Conservation (phyloP, 1,140 invertebrate genomes). For the Drusus annulatus region DNA sequence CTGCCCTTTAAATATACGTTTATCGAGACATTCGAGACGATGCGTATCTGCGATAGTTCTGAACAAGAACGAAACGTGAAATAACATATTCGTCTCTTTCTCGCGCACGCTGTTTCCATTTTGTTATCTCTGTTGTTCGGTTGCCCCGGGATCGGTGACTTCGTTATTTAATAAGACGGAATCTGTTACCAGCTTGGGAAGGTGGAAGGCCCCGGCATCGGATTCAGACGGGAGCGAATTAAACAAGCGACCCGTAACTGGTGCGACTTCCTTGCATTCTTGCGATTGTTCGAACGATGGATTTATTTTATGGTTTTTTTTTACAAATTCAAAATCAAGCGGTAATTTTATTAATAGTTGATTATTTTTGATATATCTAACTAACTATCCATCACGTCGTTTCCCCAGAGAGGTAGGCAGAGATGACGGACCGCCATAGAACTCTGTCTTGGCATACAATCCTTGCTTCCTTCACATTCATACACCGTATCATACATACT, state of each 20-base stretch:
- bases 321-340: too few species aligned
- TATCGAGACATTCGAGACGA: conserved; percentile 55
- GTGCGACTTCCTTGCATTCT: not conserved
- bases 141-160: conserved; percentile 4
- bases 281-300: too few species aligned
- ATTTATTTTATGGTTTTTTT: too few species aligned
- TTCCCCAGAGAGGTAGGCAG: too few species aligned
- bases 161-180: conserved; percentile 43
- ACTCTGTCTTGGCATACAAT: too few species aligned
- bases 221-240: conserved; percentile 22
- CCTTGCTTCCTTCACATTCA: too few species aligned
- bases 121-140: not conserved
- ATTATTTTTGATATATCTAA: too few species aligned
- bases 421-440: too few species aligned
- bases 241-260: not conserved
- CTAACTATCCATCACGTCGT: too few species aligned
- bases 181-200: conserved; percentile 41
- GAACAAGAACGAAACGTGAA: conserved; percentile 8
- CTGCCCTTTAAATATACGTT: conserved; percentile 52
- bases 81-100: not conserved
- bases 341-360: too few species aligned
- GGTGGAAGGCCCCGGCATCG: conserved; percentile 9
- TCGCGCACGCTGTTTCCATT: not conserved
- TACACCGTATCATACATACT: too few species aligned
- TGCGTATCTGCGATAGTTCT: conserved; percentile 44